A percentile compares a stretch with the other conserved stretches of the same genome.
phyloP scores from a whole-genome alignment of 2,797 vertebrate species.

The Tolypeutes matacus region DNA sequence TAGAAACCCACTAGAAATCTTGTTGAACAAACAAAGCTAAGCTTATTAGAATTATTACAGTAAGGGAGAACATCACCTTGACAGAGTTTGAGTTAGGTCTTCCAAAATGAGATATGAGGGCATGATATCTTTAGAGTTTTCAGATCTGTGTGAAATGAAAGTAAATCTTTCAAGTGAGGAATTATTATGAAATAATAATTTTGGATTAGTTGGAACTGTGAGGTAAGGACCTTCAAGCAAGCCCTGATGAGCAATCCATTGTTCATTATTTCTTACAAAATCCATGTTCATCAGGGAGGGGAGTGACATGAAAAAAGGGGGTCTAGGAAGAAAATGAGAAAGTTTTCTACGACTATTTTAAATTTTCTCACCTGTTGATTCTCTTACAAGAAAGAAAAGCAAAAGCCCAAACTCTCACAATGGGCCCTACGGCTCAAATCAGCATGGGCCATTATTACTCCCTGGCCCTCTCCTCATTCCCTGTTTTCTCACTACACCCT shows the following conservation, averaged over 20 bases:
- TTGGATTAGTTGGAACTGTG: not conserved
- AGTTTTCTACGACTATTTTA: not conserved
- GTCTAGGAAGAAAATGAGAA: too few species aligned
- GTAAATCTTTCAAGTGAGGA: not conserved
- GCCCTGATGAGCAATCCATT: not conserved
- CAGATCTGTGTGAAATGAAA: not conserved
- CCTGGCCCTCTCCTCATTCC: not conserved
- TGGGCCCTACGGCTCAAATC: not conserved
- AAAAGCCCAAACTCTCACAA: not conserved
- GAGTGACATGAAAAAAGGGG: not conserved
- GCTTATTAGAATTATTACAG: not conserved
- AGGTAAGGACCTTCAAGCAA: not conserved
- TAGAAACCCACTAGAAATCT: not conserved
- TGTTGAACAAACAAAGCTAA: not conserved
- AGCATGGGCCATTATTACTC: rapidly evolving
- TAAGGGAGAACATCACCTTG: not conserved
- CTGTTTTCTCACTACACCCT: not conserved
- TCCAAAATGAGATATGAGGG: not conserved
- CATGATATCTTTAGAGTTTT: not conserved
- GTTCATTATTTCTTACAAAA: not conserved
- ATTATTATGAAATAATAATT: not conserved
- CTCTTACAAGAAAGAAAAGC: not conserved
- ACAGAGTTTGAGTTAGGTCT: not conserved
- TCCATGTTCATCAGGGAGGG: not conserved
- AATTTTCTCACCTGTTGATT: not conserved